Evolutionary conservation across 1,140 invertebrate genomes (phyloP), one percentile per base, ranked within the genome.

Genomic region (Littorina saxatilis): DNA sequence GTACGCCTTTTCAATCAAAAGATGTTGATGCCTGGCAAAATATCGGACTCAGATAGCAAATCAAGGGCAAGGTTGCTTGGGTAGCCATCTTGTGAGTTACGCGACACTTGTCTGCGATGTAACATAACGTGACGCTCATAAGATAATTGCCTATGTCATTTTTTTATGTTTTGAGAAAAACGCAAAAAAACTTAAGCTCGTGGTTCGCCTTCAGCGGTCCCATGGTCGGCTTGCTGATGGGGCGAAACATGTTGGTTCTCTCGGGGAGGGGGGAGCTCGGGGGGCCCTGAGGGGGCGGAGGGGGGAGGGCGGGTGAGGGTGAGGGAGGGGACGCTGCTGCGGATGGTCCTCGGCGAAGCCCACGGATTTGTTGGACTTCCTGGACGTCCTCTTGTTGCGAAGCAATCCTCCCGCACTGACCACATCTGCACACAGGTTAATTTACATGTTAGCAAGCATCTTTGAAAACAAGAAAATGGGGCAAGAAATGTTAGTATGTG

Each of bases 351-450:
- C 70, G 2, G 70, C 43, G 70, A 73, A 73, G 40, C 70, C 70
- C 70, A 73, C 70, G 29, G 70, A 29, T 43, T 73, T 73, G 37
- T 73, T 73, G 70, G 70, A 32, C 27, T 73, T 73, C 32, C 70
- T 39, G 47, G 70, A 73, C 5, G 70, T 50, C 23, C 70, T 39
- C 20, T 73, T 73, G 70, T 73, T 73, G 40, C 70, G 32, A 23
- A 73, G n/a, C 40, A 73, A 35, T 23, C 70, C 70, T 17, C 70
- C 70, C 5, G 70, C 15, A 29, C 70, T 73, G 70, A 47, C 43
- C 40, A 32, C 43, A 5, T 73, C 70, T 73, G 70, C 23, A 73
- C 0, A n/a, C 35, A 68, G 1, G n/a, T n/a, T n/a, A n/a, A n/a
- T n/a, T n/a, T n/a, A n/a, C n/a, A n/a, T n/a, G n/a, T n/a, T n/a